Percentiles rank a stretch among this genome's conserved stretches.
Conservation (phyloP, 2,797 vertebrate genomes). For the Tenualosa ilisha region DNA sequence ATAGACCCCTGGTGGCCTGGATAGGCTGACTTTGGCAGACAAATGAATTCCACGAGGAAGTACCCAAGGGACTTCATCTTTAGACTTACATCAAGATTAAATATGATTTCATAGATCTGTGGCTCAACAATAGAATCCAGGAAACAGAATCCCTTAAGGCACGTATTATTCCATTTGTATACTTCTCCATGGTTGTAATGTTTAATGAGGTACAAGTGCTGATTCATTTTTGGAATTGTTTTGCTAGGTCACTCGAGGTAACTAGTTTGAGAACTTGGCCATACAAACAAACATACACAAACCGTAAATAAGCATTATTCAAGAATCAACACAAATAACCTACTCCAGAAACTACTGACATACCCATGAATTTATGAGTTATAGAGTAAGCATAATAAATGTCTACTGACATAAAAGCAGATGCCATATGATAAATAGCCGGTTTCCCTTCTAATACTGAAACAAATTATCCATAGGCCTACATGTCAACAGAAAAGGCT, state of each 20-base stretch:
- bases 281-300: neutral
- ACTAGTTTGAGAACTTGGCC: neutral
- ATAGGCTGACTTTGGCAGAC: constrained; percentile 72
- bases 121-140: neutral
- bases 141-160: neutral
- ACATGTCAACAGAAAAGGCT: neutral
- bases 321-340: neutral
- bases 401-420: neutral
- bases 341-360: neutral
- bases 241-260: neutral
- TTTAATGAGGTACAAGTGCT: neutral
- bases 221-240: neutral
- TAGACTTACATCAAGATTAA: constrained; percentile 35
- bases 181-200: neutral
- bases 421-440: neutral
- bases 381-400: neutral
- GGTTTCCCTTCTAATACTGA: neutral
- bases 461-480: neutral
- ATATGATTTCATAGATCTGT: neutral
- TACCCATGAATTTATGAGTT: neutral
- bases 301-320: neutral
- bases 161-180: neutral
- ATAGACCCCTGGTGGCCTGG: constrained; percentile 74
- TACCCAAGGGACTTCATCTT: constrained; percentile 62
- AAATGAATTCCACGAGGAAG: constrained; percentile 64